Conservation (phyloP, 2,888 invertebrate genomes). For the Cyclophora punctaria region DNA sequence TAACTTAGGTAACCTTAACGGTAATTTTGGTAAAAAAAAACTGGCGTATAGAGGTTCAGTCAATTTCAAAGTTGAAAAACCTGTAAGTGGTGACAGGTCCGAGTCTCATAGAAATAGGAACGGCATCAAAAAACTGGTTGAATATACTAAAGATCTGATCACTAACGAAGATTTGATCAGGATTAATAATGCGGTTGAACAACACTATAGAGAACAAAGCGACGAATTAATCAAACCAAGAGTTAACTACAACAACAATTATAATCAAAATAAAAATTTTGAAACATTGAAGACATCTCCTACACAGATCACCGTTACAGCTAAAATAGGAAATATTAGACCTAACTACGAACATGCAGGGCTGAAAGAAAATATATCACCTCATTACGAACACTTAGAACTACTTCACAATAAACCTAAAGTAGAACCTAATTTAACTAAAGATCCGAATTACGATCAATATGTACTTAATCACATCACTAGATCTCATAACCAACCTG, state of each 20-base stretch:
- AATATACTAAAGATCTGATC: conserved; percentile 76
- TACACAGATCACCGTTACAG: conserved; percentile 47
- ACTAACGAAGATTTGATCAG: conserved; percentile 78
- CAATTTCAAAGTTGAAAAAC: conserved; percentile 43
- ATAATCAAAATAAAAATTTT: conserved; percentile 25
- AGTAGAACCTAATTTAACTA: too few species aligned
- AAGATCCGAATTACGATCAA: too few species aligned
- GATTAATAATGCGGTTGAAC: conserved; percentile 74
- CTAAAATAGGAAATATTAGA: conserved; percentile 47
- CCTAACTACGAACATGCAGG: too few species aligned
- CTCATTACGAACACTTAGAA: too few species aligned
- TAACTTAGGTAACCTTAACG: conserved; percentile 36
- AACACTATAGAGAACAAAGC: conserved; percentile 34
- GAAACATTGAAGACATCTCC: conserved; percentile 26
- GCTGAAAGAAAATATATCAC: too few species aligned
- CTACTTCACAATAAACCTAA: too few species aligned
- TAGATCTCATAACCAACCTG: too few species aligned
- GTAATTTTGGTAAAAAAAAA: conserved; percentile 45
- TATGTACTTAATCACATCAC: too few species aligned
- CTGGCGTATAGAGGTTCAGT: conserved; percentile 40
- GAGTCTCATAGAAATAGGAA: conserved; percentile 48
- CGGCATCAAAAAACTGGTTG: conserved; percentile 68
- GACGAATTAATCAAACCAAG: conserved; percentile 55
- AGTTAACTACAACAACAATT: conserved; percentile 24
- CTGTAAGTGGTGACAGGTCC: too few species aligned